phyloP scores from a whole-genome alignment of 2,797 vertebrate species.

The Rhabdomys pumilio region DNA sequence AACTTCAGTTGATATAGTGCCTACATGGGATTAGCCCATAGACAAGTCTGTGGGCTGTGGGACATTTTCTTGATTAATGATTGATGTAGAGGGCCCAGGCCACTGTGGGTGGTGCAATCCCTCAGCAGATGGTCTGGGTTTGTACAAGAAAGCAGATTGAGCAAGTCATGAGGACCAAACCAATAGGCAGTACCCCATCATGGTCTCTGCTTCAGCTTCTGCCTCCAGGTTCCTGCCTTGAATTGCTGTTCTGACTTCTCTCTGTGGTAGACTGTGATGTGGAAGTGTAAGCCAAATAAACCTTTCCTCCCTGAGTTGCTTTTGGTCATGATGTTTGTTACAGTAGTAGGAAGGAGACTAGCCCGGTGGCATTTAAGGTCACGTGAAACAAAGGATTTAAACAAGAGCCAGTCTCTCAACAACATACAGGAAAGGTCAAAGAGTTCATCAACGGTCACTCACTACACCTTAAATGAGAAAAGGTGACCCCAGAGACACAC shows the following conservation, averaged over 20 bases:
- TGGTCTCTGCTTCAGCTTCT: background rate
- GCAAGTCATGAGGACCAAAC: background rate
- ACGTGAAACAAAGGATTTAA: background rate
- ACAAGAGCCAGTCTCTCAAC: background rate
- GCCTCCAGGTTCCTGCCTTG: background rate
- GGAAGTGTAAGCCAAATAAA: background rate
- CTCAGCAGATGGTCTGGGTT: background rate
- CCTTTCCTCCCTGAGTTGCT: background rate
- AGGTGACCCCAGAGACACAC: background rate
- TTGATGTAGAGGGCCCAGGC: background rate
- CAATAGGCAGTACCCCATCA: background rate
- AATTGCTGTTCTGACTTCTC: background rate
- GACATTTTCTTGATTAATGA: background rate
- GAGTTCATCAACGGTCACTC: background rate
- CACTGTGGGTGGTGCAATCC: background rate
- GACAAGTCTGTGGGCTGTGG: background rate
- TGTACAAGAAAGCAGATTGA: background rate
- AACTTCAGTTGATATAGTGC: background rate
- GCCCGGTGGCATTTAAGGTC: background rate
- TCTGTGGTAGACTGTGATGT: background rate
- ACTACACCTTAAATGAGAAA: background rate
- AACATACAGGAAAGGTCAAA: background rate
- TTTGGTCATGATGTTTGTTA: background rate
- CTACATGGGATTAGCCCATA: background rate
- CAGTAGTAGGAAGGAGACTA: background rate